Conservation (phyloP, 2,888 invertebrate genomes). For the Eueremaeus valkanovi region DNA sequence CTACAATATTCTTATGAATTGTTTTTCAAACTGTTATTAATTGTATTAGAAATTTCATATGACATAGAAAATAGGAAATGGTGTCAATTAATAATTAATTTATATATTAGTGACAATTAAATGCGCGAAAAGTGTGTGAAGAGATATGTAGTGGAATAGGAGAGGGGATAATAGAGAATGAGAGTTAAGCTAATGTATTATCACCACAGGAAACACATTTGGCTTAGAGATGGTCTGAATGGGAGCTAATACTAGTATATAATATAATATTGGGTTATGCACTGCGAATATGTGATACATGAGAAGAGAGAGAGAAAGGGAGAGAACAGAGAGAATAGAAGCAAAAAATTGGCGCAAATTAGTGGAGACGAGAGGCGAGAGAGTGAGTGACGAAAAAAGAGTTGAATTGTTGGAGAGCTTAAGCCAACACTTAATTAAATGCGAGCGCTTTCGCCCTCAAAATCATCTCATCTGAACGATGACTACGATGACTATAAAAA, state of each 20-base stretch:
- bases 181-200: background rate
- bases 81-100: background rate
- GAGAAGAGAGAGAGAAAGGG: background rate
- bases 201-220: conserved; percentile 17
- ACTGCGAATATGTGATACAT: background rate
- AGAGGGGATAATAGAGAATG: background rate
- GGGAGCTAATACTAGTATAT: background rate
- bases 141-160: background rate
- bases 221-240: conserved; percentile 10
- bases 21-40: too few relatives aligned
- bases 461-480: too few relatives aligned
- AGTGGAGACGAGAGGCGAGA: conserved; percentile 7
- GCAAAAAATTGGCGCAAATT: conserved; percentile 6
- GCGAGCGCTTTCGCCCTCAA: too few relatives aligned
- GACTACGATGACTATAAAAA: background rate
- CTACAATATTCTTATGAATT: too few relatives aligned
- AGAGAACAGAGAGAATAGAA: background rate
- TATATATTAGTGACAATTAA: background rate
- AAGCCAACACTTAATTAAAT: background rate
- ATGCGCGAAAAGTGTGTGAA: background rate
- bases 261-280: conserved; percentile 17
- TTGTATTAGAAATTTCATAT: too few relatives aligned
- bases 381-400: background rate
- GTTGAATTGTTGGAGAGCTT: background rate
- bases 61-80: background rate